Percentiles rank a stretch among this genome's conserved stretches.
These are phyloP conservation scores for Stegodyphus dumicola DNA, from an alignment of 1,140 invertebrate genomes.

Conservation along the genomic window DNA sequence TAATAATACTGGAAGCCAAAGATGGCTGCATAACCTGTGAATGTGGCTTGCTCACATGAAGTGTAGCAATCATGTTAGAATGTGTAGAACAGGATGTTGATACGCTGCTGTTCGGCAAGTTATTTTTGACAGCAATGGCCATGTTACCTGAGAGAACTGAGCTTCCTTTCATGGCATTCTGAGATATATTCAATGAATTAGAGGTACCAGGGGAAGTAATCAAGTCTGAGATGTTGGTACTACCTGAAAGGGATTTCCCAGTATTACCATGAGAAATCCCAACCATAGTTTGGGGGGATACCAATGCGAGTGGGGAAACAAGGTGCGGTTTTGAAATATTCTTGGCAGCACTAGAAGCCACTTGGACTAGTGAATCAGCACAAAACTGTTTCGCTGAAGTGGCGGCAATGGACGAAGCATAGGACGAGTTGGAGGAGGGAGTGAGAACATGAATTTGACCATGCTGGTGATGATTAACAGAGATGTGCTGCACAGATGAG, in stretches of 20 bases:
- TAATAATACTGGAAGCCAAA: slow-evolving; percentile 38
- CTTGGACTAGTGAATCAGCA: slow-evolving; percentile 53
- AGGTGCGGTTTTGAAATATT: slow-evolving; percentile 37
- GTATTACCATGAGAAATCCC: slow-evolving; percentile 43
- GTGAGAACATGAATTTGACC: slow-evolving; percentile 52
- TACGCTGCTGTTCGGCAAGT: slow-evolving; percentile 3
- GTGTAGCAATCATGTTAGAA: slow-evolving; percentile 44
- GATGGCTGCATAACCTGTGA: slow-evolving; percentile 51
- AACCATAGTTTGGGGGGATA: slow-evolving; percentile 45
- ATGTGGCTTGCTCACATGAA: slow-evolving; percentile 51
- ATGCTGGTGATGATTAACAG: slow-evolving; percentile 34
- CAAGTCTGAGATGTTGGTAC: slow-evolving; percentile 7
- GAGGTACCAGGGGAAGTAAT: slow-evolving; percentile 16
- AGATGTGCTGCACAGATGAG: slow-evolving; percentile 30
- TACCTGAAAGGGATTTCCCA: slow-evolving; percentile 16
- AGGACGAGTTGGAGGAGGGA: slow-evolving; percentile 42
- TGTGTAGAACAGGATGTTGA: slow-evolving; percentile 4
- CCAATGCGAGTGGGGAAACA: slow-evolving; percentile 39
- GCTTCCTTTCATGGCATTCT: slow-evolving; percentile 29
- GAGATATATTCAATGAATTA: slow-evolving; percentile 39
- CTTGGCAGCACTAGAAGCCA: slow-evolving; percentile 22
- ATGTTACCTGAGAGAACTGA: slow-evolving; percentile 46
- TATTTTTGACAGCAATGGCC: slow-evolving; percentile 47
- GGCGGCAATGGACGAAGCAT: slow-evolving; percentile 27
- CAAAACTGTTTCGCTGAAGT: slow-evolving; percentile 26